These are phyloP conservation scores for Chironex yamaguchii DNA, from an alignment of 30 jellyfish, hydroid and myxozoan genomes.

Conservation along the genomic window DNA sequence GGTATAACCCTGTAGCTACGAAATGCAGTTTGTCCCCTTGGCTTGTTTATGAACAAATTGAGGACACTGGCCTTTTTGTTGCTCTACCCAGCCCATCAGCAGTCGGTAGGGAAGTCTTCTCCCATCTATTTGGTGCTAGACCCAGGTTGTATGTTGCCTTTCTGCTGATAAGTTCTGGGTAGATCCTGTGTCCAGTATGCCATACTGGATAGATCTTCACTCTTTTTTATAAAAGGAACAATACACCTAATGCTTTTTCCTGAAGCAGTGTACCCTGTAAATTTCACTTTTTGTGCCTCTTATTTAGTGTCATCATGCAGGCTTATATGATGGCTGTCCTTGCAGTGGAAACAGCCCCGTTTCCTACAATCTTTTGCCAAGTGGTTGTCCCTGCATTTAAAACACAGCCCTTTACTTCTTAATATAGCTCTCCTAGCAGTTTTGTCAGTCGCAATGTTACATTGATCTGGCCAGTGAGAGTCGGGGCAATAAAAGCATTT, in stretches of 20 bases:
- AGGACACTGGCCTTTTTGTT: no score
- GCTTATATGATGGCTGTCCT: conserved; percentile 60
- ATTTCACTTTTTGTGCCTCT: conserved; percentile 4
- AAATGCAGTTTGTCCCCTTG: conserved; percentile 44
- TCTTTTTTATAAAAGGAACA: conserved; percentile 15
- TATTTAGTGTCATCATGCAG: conserved; percentile 38
- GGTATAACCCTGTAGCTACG: conserved; percentile 36
- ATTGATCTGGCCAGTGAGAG: conserved; percentile 65
- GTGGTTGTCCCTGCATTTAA: conserved; percentile 59
- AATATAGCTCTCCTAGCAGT: conserved; percentile 39
- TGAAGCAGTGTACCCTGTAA: conserved; percentile 11
- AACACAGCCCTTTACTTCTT: conserved; percentile 45
- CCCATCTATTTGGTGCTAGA: conserved; percentile 38
- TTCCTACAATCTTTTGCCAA: conserved; percentile 24
- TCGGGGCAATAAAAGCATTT: conserved; percentile 53
- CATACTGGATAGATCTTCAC: conserved; percentile 37
- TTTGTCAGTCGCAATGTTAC: conserved; percentile 11
- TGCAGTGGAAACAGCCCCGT: conserved; percentile 62
- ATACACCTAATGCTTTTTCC: conserved; percentile 37
- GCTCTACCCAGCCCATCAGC: conserved; percentile 5
- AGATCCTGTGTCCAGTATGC: conserved; percentile 19
- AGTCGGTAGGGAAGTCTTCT: conserved; percentile 11
- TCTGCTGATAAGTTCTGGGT: conserved; percentile 20
- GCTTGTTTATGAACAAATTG: background rate
- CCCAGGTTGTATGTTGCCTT: background rate